Conservation (phyloP, 1,140 invertebrate genomes). For the Chironomus tepperi region DNA sequence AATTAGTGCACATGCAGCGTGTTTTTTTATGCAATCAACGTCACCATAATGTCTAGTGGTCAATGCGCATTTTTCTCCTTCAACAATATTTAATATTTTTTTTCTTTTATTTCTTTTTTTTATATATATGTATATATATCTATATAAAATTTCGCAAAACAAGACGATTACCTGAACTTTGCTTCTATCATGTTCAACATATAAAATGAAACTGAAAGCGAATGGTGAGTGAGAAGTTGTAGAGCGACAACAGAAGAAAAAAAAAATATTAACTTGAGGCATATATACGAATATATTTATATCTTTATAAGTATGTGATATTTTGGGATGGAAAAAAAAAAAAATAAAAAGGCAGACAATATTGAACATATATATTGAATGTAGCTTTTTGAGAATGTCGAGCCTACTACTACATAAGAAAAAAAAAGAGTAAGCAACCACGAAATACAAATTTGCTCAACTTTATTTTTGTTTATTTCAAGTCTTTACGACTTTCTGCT, state of each 20-base stretch:
- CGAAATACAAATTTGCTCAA: not conserved
- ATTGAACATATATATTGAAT: not conserved
- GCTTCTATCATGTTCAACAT: constrained; percentile 22
- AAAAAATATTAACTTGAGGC: constrained; percentile 5
- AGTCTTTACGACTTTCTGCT: not conserved
- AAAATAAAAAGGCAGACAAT: not conserved
- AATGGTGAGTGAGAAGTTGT: constrained; percentile 22
- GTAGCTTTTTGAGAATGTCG: constrained; percentile 6
- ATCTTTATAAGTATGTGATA: not conserved
- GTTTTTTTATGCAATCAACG: constrained; percentile 1
- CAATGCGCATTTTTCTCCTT: constrained; percentile 12
- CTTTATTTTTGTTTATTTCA: not conserved
- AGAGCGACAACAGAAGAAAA: constrained; percentile 8
- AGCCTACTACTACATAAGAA: not conserved
- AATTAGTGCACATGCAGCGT: constrained; percentile 6
- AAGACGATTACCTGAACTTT: constrained; percentile 21
- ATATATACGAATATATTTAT: constrained; percentile 10
- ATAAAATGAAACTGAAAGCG: constrained; percentile 27
- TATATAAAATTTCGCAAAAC: not conserved
- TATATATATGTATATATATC: too few relatives aligned
- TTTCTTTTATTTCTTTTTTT: not conserved
- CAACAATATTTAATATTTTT: not conserved
- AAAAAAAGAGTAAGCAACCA: not conserved
- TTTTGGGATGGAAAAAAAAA: too few relatives aligned
- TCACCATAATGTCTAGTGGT: constrained; percentile 11